Base-by-base conservation (phyloP, 2,888 invertebrate genomes). In the Macrosiphum euphorbiae region DNA sequence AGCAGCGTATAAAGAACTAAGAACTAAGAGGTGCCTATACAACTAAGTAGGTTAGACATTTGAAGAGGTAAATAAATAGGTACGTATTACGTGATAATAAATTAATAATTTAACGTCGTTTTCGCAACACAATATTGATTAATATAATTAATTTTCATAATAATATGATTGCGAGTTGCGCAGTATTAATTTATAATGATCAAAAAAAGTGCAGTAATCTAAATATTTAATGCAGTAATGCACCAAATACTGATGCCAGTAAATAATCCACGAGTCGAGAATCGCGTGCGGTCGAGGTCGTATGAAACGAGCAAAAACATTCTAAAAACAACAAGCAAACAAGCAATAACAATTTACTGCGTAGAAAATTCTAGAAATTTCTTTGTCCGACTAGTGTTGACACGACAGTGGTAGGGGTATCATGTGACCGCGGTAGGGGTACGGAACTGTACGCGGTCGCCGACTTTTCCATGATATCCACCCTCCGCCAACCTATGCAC, bases 291-390 rank as follows among this genome's bases (percentile, higher is more conserved):
- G n/a, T 16, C 47, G 47, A 86, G 86, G 86, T 86, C 86, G 47
- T n/a, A 28, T 11, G 41, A 11, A 44, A 26, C 4, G 28, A 47
- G 11, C 7, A 16, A 78, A 67, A 78, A 35, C 20, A 16, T 13
- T 61, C 16, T 7, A n/a, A 3, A 61, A 16, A 67, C 13, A 67
- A 67, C 4, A 61, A 55, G 24, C 24, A 16, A 41, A n/a, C 3
- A 84, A 84, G 24, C 44, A 26, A 28, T 50, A 50, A 52, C 7
- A 28, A 5, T n/a, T 52, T 28, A 47, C n/a, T 0, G 35, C 35
- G 67, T 78, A 78, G 87, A 87, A 87, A 50, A 50, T 87, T 87
- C 87, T 88, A 88, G 88, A 88, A 41, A 13, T 11, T 88, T 88
- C 88, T 55, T 88, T 52, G 88, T 52, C 35, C 7, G 24, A 44